Base-by-base conservation (phyloP, 2,888 invertebrate genomes). In the Polia nebulosa region DNA sequence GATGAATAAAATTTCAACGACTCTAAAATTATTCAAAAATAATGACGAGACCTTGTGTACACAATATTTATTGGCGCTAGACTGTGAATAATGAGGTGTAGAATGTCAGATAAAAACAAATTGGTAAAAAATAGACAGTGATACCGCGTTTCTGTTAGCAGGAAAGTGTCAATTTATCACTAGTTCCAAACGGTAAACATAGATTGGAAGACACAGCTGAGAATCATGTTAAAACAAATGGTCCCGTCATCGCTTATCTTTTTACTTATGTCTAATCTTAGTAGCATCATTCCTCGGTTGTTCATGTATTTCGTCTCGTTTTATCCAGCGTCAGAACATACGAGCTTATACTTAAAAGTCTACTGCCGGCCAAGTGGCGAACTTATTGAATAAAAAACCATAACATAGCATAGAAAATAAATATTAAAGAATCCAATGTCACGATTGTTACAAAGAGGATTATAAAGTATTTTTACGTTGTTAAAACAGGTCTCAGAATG, bases 71-170 rank as follows among this genome's bases (percentile, higher is more conserved):
- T 70, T 49, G 63, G 55, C 41, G 51, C 41, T 39, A 53, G 53
- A 72, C 67, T 55, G 62, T 78, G 49, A 78, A 71, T 80, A 78
- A 78, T 69, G 66, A 75, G 47, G 63, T 64, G 52, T 66, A 72
- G 15, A 51, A 34, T 81, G 51, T 75, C 66, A 56, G 52, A 78
- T 67, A 67, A 68, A 70, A 75, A 78, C 53, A 70, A 74, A 78
- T 67, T 67, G 62, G 27, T 56, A 58, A 74, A 63, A 69, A 49
- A 71, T 51, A 60, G 59, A 56, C 51, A 51, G 63, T 49, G 52
- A 62, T 61, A 67, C 57, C 41, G 20, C 57, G 57, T 57, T 49
- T 61, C 27, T 57, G 62, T 66, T 51, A 36, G 17, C 55, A 41
- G 52, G 15, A 52, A 76, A 52, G 41, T 61, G 51, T 63, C 49